Percentiles rank a stretch among this genome's conserved stretches.
These are phyloP conservation scores for Mesocricetus auratus DNA, from an alignment of 2,113 vertebrate species.

Conservation along the genomic window DNA sequence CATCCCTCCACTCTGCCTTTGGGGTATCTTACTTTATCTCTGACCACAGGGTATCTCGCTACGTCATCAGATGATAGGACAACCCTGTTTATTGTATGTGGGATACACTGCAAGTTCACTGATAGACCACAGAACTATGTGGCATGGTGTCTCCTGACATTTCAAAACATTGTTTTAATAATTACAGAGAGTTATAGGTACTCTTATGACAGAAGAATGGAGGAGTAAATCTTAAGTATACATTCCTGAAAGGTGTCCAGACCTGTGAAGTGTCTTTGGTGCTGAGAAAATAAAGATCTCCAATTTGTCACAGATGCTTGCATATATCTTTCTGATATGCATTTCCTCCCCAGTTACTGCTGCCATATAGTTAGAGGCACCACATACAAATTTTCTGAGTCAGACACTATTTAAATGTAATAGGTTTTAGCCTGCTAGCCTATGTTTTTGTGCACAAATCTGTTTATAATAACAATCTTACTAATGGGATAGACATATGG, in stretches of 20 bases:
- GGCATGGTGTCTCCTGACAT: neutral
- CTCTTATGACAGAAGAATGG: neutral
- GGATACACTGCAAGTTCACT: neutral
- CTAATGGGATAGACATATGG: neutral
- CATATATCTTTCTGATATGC: neutral
- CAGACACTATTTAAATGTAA: neutral
- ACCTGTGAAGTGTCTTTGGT: neutral
- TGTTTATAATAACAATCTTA: neutral
- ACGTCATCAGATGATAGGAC: neutral
- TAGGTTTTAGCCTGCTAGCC: neutral
- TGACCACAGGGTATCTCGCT: neutral
- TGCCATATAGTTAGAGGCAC: neutral
- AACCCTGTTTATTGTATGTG: neutral
- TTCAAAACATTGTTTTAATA: neutral
- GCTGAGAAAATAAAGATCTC: neutral
- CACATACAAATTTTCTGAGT: neutral
- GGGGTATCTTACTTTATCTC: neutral
- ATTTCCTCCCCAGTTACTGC: too few species aligned
- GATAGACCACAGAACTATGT: neutral
- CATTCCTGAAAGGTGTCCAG: neutral
- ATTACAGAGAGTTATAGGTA: neutral
- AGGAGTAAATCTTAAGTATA: neutral
- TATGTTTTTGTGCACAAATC: neutral
- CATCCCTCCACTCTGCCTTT: neutral
- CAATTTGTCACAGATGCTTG: neutral